These are phyloP conservation scores for Malurus elegans DNA, from an alignment of 2,113 vertebrate species.

Conservation along the genomic window DNA sequence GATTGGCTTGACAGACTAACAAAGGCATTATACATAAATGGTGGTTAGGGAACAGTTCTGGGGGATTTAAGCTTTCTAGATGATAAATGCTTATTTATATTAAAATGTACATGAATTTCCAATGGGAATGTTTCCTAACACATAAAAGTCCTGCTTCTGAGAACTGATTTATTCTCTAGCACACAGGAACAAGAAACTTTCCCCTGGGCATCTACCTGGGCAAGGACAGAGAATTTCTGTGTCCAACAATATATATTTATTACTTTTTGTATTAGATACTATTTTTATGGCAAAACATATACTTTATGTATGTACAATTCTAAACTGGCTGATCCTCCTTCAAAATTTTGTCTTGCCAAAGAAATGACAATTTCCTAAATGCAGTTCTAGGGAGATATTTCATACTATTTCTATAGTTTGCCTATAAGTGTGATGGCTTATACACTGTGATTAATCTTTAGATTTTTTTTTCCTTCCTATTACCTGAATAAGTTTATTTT, in stretches of 20 bases:
- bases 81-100: conserved; percentile 31
- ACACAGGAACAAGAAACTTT: not conserved
- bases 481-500: not conserved
- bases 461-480: not conserved
- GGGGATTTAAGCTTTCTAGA: conserved; percentile 14
- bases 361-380: not conserved
- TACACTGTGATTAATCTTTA: not conserved
- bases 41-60: conserved; percentile 11
- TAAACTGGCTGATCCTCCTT: not conserved
- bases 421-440: not conserved
- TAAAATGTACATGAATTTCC: conserved; percentile 45
- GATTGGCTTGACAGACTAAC: conserved; percentile 52
- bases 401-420: not conserved
- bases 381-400: not conserved
- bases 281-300: not conserved
- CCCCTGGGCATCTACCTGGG: not conserved
- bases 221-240: not conserved
- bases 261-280: not conserved
- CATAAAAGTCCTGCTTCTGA: not conserved
- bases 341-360: not conserved
- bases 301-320: not conserved
- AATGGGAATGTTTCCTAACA: not conserved
- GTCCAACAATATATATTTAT: not conserved
- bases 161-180: not conserved
- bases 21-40: conserved; percentile 42